These are phyloP conservation scores for Anarsia innoxiella DNA, from an alignment of 2,888 invertebrate species.

Conservation along the genomic window DNA sequence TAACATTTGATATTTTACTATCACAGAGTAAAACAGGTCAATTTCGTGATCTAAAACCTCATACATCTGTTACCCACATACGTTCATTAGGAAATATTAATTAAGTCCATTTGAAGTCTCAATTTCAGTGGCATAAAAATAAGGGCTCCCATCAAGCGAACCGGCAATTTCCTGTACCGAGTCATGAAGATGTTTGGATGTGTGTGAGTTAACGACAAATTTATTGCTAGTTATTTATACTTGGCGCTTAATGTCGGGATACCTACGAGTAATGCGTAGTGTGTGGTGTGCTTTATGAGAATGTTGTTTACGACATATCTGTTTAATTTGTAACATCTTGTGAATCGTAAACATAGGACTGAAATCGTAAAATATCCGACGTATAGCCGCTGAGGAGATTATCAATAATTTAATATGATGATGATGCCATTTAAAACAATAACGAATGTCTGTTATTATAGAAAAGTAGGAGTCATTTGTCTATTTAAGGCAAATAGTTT, in stretches of 20 bases:
- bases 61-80: conserved; percentile 7
- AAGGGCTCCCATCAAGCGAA: conserved; percentile 23
- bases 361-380: no score
- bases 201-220: conserved; percentile 36
- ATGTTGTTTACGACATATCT: conserved; percentile 13
- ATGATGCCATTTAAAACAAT: no score
- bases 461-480: no score
- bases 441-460: no score
- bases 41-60: no score
- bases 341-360: conserved; percentile 18
- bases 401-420: no score
- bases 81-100: conserved; percentile 38
- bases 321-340: conserved; percentile 26
- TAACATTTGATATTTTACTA: no score
- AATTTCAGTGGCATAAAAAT: conserved; percentile 34
- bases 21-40: no score
- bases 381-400: no score
- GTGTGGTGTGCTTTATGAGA: conserved; percentile 19
- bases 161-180: conserved; percentile 39
- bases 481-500: no score
- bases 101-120: conserved; percentile 33
- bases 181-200: conserved; percentile 15
- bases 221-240: conserved; percentile 45
- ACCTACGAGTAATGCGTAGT: conserved; percentile 21
- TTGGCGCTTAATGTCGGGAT: conserved; percentile 24